Evolutionary conservation across 1,140 invertebrate species (phyloP).

Genomic region (Rhyacophila brunnea): DNA sequence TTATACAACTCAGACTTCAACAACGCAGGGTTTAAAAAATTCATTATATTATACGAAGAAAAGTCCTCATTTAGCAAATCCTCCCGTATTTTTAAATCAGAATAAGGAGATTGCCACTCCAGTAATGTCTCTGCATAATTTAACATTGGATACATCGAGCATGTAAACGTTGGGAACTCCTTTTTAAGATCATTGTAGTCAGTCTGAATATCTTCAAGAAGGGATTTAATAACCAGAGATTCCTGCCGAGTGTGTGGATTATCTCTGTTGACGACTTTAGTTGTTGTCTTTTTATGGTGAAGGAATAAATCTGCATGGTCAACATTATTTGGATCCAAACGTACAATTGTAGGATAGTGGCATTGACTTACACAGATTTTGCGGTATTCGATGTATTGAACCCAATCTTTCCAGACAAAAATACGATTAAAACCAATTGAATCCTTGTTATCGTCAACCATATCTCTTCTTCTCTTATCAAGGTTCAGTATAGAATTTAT

Average conservation of each 20-base stretch:
- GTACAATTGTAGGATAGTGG: constrained; percentile 56
- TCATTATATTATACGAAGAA: constrained; percentile 21
- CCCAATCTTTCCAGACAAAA: constrained; percentile 64
- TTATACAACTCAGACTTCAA: neutral
- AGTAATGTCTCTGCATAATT: constrained; percentile 16
- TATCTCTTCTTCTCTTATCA: neutral
- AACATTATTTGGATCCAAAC: constrained; percentile 37
- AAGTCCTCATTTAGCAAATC: constrained; percentile 30
- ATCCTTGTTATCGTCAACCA: neutral
- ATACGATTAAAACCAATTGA: constrained; percentile 39
- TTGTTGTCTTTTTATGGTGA: constrained; percentile 28
- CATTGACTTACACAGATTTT: constrained; percentile 50
- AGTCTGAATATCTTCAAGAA: constrained; percentile 17
- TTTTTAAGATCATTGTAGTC: constrained; percentile 11
- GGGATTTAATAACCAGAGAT: constrained; percentile 23
- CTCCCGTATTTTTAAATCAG: constrained; percentile 11
- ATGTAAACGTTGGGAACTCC: constrained; percentile 24
- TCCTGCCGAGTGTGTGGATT: neutral
- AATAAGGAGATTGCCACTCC: constrained; percentile 17
- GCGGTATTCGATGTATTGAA: constrained; percentile 60
- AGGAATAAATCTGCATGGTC: constrained; percentile 27
- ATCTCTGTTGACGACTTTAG: constrained; percentile 18
- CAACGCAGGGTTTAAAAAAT: constrained; percentile 3
- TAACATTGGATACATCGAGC: constrained; percentile 19
- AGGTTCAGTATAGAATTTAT: constrained; percentile 46